phyloP scores from a whole-genome alignment of 2,113 vertebrate species.

The human region DNA sequence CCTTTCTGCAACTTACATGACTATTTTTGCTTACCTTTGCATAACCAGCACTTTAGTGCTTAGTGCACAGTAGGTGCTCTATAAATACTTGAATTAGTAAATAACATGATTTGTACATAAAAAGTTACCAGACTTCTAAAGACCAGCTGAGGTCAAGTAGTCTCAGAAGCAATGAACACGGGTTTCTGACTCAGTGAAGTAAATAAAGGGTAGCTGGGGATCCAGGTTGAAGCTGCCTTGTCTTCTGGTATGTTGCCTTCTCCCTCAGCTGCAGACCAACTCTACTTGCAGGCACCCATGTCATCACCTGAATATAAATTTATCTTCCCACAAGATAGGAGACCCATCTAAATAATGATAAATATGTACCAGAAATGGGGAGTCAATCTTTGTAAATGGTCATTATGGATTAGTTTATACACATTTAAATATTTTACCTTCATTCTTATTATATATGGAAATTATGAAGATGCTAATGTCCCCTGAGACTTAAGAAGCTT shows the following conservation, averaged over 20 bases:
- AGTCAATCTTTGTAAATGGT: background rate
- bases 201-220: background rate
- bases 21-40: background rate
- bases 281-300: background rate
- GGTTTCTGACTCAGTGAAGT: background rate
- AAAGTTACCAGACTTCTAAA: background rate
- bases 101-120: background rate
- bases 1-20: background rate
- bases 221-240: background rate
- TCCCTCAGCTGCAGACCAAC: background rate
- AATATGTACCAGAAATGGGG: background rate
- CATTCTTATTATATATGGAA: background rate
- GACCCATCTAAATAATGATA: background rate
- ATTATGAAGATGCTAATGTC: conserved; percentile 12
- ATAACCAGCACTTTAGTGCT: background rate
- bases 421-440: background rate
- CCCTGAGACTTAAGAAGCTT: conserved; percentile 38
- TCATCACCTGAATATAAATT: background rate
- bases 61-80: background rate
- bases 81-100: background rate
- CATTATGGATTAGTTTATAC: background rate
- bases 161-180: background rate
- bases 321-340: background rate
- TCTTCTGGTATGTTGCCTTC: background rate
- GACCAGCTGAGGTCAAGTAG: background rate